Evolutionary conservation across 2,797 vertebrate species (phyloP), one percentile per base, ranked within the genome.

Genomic region (Eulemur mongoz): DNA sequence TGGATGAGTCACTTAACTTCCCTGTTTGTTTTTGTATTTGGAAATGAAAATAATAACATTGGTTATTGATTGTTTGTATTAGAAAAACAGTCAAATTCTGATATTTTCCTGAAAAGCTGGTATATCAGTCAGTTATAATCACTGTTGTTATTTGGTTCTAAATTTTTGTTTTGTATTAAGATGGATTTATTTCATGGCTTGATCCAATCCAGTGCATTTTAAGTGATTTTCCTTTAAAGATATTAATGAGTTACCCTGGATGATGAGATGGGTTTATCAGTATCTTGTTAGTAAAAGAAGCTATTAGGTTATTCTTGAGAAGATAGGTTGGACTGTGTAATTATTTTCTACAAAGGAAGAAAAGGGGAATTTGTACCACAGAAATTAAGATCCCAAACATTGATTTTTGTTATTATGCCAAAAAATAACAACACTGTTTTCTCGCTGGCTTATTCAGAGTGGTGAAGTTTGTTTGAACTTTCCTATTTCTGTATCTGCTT

Each of bases 1-100:
- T 65, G 84, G 84, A 80, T 92, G 93, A 90, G 75, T 87, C 80
- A 69, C 23, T 48, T 69, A 78, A 63, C 57, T 72, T 67, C 14
- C 80, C 61, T 78, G 83, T 32, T 32, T 86, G 87, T 72, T 92
- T 96, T 89, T 83, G 5, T 87, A 18, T 87, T 94, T 96, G 81
- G 57, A 94, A 90, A 75, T 79, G 63, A 91, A 48, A 20, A 83
- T 54, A 92, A 22, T 86, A 78, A 54, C 50, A 15, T 18, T 69
- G 61, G 48, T 86, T 72, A 57, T 35, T 67, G 48, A 79, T 67
- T 67, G 18, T 73, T 95, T 45, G 25, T 57, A 25, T 20, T 80
- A 20, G 25, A 63, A 67, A 89, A 93, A 70, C 78, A 82, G 72
- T 43, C 27, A 67, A 12, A 73, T 82, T 91, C 32, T 67, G 15